Evolutionary conservation across 1,140 invertebrate genomes (phyloP).

Genomic region (Drosophila nigrodunni): DNA sequence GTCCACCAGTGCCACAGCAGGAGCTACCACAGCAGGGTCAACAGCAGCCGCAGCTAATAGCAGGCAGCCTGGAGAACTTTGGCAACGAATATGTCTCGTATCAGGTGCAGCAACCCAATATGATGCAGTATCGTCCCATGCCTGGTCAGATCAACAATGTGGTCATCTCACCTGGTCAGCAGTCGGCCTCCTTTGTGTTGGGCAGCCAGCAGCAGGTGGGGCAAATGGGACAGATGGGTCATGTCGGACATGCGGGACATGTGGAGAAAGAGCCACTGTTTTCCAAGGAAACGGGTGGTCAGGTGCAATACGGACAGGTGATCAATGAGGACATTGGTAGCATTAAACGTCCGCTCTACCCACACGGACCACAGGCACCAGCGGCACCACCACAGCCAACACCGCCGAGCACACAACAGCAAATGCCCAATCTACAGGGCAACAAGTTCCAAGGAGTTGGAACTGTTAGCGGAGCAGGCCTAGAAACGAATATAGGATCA

Average conservation of each 20-base stretch:
- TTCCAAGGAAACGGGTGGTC: slow-evolving; percentile 52
- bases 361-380: background rate
- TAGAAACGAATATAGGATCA: background rate
- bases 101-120: slow-evolving; percentile 80
- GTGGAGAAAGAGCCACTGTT: slow-evolving; percentile 66
- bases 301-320: slow-evolving; percentile 81
- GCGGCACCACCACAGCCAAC: slow-evolving; percentile 25
- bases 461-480: background rate
- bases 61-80: slow-evolving; percentile 65
- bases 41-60: slow-evolving; percentile 47
- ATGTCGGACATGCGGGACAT: slow-evolving; percentile 30
- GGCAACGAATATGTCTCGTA: slow-evolving; percentile 81
- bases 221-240: slow-evolving; percentile 26
- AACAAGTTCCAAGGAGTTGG: slow-evolving; percentile 62
- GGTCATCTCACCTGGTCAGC: slow-evolving; percentile 87
- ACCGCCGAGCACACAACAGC: slow-evolving; percentile 36
- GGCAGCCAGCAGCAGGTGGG: slow-evolving; percentile 87
- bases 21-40: slow-evolving; percentile 45
- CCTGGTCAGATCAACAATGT: slow-evolving; percentile 87
- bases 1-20: background rate
- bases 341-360: slow-evolving; percentile 54
- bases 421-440: slow-evolving; percentile 51
- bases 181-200: slow-evolving; percentile 88
- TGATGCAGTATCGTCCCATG: slow-evolving; percentile 81
- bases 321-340: slow-evolving; percentile 77